Conservation (phyloP, 2,797 vertebrate species). For the Podargus strigoides region DNA sequence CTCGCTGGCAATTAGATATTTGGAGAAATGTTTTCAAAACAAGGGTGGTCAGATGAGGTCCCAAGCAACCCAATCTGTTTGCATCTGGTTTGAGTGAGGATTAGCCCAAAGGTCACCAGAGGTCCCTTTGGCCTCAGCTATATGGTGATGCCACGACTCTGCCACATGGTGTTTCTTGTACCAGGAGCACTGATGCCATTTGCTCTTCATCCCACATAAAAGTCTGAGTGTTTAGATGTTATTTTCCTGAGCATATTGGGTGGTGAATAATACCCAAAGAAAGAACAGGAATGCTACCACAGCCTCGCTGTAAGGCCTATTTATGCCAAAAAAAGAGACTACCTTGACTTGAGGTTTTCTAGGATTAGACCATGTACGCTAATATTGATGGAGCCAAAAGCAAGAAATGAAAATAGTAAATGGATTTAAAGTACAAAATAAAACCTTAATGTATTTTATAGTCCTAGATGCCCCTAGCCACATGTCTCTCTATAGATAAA, state of each 20-base stretch:
- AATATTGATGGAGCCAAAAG: background rate
- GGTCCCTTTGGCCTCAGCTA: background rate
- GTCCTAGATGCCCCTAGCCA: background rate
- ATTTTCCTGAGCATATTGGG: background rate
- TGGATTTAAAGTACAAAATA: background rate
- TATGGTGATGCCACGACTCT: rapidly evolving
- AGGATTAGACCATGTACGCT: background rate
- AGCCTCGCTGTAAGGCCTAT: rapidly evolving
- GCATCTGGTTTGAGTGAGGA: background rate
- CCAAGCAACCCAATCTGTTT: background rate
- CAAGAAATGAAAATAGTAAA: background rate
- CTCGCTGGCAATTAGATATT: background rate
- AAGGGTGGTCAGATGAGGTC: background rate
- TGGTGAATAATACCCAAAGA: background rate
- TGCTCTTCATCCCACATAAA: background rate
- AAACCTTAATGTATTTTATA: background rate
- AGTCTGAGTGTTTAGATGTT: background rate
- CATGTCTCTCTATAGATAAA: background rate
- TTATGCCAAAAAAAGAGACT: background rate
- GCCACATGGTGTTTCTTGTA: rapidly evolving
- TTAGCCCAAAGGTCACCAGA: background rate
- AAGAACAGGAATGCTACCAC: background rate
- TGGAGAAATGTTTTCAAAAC: background rate
- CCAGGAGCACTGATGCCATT: background rate
- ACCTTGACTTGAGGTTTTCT: background rate